Percentiles rank a stretch among this genome's conserved stretches.
phyloP scores from a whole-genome alignment of 2,888 invertebrate genomes.

The Epinotia bilunana region DNA sequence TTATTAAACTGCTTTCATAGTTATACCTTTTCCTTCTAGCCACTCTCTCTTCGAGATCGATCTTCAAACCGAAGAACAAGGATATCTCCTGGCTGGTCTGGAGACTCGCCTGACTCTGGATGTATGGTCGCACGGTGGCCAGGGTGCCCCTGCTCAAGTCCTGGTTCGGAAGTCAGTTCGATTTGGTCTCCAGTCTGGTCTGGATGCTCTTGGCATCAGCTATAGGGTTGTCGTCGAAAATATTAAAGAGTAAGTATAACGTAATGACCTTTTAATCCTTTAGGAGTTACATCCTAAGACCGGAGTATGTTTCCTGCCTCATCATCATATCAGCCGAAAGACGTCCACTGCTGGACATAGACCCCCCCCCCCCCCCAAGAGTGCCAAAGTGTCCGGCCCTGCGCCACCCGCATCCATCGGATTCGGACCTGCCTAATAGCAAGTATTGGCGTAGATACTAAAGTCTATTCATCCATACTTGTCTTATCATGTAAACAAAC shows the following conservation, averaged over 20 bases:
- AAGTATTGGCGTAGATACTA: too few species aligned
- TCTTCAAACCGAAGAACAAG: constrained; percentile 50
- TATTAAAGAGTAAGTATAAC: constrained; percentile 64
- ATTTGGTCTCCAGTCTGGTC: constrained; percentile 54
- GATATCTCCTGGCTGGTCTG: constrained; percentile 44
- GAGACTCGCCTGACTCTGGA: constrained; percentile 55
- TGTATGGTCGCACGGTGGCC: constrained; percentile 60
- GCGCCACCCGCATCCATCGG: too few species aligned
- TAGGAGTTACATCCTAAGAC: too few species aligned
- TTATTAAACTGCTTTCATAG: too few species aligned
- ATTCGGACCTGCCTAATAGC: too few species aligned
- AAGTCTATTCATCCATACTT: too few species aligned
- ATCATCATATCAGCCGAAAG: too few species aligned
- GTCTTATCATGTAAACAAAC: too few species aligned
- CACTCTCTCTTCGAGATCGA: constrained; percentile 54
- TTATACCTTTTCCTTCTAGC: constrained; percentile 50
- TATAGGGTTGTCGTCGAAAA: constrained; percentile 60
- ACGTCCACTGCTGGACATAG: too few species aligned
- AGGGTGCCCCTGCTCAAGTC: constrained; percentile 57
- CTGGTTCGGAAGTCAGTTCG: constrained; percentile 54
- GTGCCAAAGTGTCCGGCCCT: too few species aligned
- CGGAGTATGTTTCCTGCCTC: too few species aligned
- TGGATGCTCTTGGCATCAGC: constrained; percentile 54
- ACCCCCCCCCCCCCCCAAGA: too few species aligned
- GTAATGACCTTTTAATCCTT: background rate